These are phyloP conservation scores for Porphyrio hochstetteri DNA, from an alignment of 2,113 vertebrate genomes.

Conservation along the genomic window DNA sequence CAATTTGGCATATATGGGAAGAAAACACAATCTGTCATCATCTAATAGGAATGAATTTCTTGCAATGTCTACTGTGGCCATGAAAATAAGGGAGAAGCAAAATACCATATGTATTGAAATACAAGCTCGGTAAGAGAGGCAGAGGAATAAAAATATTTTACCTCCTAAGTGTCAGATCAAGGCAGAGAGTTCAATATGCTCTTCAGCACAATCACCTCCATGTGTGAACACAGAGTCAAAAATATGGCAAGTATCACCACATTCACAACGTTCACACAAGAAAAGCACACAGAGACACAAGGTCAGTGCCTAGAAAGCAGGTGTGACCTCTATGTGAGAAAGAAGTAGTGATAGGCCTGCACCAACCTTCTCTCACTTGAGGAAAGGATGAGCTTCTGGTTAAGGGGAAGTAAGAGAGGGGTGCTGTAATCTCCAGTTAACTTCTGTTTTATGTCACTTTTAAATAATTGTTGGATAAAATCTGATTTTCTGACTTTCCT, in stretches of 20 bases:
- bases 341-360: neutral
- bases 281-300: neutral
- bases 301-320: neutral
- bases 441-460: neutral
- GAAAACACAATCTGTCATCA: neutral
- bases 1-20: neutral
- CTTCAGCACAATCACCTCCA: neutral
- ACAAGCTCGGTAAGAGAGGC: neutral
- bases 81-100: neutral
- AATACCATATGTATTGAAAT: neutral
- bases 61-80: neutral
- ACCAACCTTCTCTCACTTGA: neutral
- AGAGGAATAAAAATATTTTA: neutral
- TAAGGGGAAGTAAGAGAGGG: neutral
- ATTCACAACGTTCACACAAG: neutral
- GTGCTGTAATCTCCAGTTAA: neutral
- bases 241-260: neutral
- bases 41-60: neutral
- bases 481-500: neutral
- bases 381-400: neutral
- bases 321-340: neutral
- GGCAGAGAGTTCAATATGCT: neutral
- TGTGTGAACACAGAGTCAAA: neutral
- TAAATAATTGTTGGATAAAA: neutral
- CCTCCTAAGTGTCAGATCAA: neutral